Evolutionary conservation across 2,888 invertebrate species (phyloP), one percentile per base, ranked within the genome.

Genomic region (Gastrophysa polygoni): DNA sequence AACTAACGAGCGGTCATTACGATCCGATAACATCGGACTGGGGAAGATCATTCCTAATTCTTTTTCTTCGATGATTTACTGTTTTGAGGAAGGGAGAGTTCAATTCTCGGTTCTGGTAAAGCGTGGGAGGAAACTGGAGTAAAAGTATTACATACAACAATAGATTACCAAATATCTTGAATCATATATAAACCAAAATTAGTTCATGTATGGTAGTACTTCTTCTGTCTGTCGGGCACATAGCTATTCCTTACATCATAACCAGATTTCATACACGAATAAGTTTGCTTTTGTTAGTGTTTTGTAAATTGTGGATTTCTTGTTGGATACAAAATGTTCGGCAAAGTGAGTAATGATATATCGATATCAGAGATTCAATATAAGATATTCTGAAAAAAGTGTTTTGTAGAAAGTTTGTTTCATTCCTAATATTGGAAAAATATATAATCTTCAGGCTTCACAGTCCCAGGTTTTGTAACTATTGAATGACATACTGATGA

Each of bases 101-200:
- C 66, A 58, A 57, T 46, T 55, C 63, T 61, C 44, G 32, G 43
- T 48, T 49, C 54, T 48, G 14, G 47, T 52, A 18, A 52, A 43
- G 49, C 73, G 79, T 79, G 79, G 78, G 78, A 79, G 77, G 73
- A 68, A 72, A 72, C 68, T 74, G 67, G 74, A 76, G 78, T 78
- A 78, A 78, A 77, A 79, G 78, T 78, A 71, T 76, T 78, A 75
- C 78, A 75, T 75, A 76, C 77, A 74, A 79, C 80, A 80, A 80
- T 78, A 71, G 79, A 74, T 80, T 80, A 77, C 78, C 74, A 80
- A 80, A 79, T 77, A 73, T 70, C 68, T 66, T 67, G 60, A 68
- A 72, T 70, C 65, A 69, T 79, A 80, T 80, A 80, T 79, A 80
- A 79, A 76, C 74, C 74, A 77, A 78, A 79, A 75, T 76, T 75